Conservation (phyloP, 2,113 vertebrate genomes). For the Dipodomys stephensi region DNA sequence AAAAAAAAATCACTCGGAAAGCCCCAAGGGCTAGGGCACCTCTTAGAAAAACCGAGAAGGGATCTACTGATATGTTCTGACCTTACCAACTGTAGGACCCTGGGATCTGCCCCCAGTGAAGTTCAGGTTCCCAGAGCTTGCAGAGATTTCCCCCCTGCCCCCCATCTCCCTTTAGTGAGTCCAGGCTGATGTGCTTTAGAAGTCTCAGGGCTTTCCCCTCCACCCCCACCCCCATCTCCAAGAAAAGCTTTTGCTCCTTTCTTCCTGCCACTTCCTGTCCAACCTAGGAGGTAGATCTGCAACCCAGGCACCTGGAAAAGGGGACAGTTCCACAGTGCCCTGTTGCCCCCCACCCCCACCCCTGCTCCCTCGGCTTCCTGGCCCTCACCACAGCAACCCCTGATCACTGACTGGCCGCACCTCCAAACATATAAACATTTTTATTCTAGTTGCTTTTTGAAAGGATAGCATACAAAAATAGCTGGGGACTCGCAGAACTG, state of each 20-base stretch:
- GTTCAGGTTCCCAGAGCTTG: not conserved
- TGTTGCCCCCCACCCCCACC: not conserved
- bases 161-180: not conserved
- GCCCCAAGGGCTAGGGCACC: not conserved
- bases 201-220: not conserved
- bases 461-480: constrained; percentile 57
- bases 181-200: no score
- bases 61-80: not conserved
- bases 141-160: no score
- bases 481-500: constrained; percentile 6
- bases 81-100: no score
- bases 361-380: not conserved
- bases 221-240: no score
- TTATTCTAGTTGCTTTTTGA: constrained; percentile 54
- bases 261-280: not conserved
- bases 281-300: not conserved
- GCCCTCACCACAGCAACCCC: not conserved
- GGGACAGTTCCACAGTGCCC: not conserved
- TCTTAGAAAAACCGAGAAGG: not conserved
- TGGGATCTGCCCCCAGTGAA: no score
- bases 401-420: constrained; percentile 12
- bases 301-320: not conserved
- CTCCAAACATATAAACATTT: constrained; percentile 53
- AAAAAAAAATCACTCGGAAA: not conserved
- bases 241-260: not conserved